Percentiles rank a stretch among this genome's conserved stretches.
phyloP scores from a whole-genome alignment of 2,888 invertebrate genomes.

The Yponomeuta evonymella region DNA sequence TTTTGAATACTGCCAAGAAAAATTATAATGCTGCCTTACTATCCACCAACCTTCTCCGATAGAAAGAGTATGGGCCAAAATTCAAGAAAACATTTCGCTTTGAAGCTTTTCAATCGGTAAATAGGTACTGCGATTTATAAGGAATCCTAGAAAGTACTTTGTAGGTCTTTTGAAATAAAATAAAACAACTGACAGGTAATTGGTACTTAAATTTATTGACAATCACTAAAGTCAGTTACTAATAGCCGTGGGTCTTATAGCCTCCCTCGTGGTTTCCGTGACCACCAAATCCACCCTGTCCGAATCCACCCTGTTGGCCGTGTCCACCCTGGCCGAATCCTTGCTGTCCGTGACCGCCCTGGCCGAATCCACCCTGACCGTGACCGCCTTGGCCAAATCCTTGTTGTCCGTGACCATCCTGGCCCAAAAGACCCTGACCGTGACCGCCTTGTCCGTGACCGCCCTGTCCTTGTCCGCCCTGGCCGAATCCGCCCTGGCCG shows the following conservation, averaged over 20 bases:
- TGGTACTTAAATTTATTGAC: not conserved
- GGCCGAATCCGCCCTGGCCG: constrained; percentile 18
- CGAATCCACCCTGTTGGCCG: constrained; percentile 11
- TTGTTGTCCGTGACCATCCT: constrained; percentile 12
- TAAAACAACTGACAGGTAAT: not conserved
- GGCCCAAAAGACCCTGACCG: constrained; percentile 16
- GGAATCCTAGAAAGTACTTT: too few relatives aligned
- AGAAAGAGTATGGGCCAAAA: too few relatives aligned
- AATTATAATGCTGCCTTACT: too few relatives aligned
- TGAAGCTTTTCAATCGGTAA: too few relatives aligned
- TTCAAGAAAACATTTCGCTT: too few relatives aligned
- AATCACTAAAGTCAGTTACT: not conserved
- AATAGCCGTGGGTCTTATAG: constrained; percentile 13
- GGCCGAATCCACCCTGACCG: constrained; percentile 17
- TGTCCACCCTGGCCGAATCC: constrained; percentile 16
- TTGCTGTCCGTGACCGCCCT: too few relatives aligned
- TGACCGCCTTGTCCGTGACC: constrained; percentile 4
- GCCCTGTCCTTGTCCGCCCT: constrained; percentile 22
- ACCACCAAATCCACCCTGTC: constrained; percentile 5
- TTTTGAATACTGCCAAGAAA: too few relatives aligned
- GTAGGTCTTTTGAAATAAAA: not conserved
- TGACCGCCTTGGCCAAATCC: constrained; percentile 10
- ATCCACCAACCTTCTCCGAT: too few relatives aligned
- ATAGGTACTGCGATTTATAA: too few relatives aligned
- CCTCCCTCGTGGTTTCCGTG: constrained; percentile 3